A percentile compares a stretch with the other conserved stretches of the same genome.
phyloP scores from a whole-genome alignment of 1,140 invertebrate genomes.

The Drosophila equinoxialis region DNA sequence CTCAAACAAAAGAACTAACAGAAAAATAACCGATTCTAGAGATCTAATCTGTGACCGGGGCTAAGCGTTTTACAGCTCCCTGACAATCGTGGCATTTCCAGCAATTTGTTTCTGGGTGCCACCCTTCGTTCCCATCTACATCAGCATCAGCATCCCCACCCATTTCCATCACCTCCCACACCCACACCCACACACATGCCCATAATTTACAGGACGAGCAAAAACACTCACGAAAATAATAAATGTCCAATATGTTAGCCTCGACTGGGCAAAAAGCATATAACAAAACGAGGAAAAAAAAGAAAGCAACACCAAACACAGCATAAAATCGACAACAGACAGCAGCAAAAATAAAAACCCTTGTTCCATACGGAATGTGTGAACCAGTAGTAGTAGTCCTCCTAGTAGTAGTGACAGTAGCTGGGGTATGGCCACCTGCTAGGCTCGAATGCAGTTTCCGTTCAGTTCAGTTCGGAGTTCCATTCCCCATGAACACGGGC shows the following conservation, averaged over 20 bases:
- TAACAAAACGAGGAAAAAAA: conserved; percentile 45
- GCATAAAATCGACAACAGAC: conserved; percentile 56
- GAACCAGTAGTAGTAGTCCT: conserved; percentile 37
- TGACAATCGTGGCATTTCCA: conserved; percentile 24
- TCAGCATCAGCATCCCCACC: neutral
- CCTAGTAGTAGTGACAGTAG: neutral
- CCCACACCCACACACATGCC: conserved; percentile 2
- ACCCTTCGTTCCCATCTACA: neutral
- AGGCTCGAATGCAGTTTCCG: conserved; percentile 57
- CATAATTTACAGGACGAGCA: conserved; percentile 77
- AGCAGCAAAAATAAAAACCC: conserved; percentile 35
- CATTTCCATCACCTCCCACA: conserved; percentile 15
- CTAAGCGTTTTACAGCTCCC: conserved; percentile 41
- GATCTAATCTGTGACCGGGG: conserved; percentile 49
- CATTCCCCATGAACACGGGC: conserved; percentile 58
- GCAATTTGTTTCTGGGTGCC: conserved; percentile 8
- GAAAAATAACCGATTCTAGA: conserved; percentile 14
- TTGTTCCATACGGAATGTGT: conserved; percentile 76
- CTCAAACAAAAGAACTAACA: neutral
- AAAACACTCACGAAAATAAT: conserved; percentile 81
- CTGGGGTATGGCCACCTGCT: conserved; percentile 60
- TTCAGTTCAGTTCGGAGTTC: conserved; percentile 17
- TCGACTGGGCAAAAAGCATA: conserved; percentile 46
- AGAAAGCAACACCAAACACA: conserved; percentile 58
- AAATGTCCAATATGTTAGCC: conserved; percentile 82